phyloP scores from a whole-genome alignment of 2,113 vertebrate genomes.

The Noturus placidus region DNA sequence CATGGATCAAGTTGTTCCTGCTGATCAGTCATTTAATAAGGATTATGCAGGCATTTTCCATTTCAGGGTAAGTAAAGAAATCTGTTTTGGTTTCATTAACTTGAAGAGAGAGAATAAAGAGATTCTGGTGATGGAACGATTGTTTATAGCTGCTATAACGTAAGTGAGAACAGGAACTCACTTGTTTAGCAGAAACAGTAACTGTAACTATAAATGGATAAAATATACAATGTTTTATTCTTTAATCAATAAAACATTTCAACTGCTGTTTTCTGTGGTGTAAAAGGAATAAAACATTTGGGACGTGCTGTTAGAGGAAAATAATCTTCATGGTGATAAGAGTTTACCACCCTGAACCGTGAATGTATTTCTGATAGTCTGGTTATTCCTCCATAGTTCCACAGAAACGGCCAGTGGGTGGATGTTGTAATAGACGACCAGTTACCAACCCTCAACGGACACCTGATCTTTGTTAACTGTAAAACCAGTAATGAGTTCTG shows the following conservation, averaged over 20 bases:
- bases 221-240: background rate
- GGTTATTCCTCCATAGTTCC: slow-evolving; percentile 61
- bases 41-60: slow-evolving; percentile 71
- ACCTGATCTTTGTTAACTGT: slow-evolving; percentile 67
- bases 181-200: too few species aligned
- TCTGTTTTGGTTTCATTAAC: too few species aligned
- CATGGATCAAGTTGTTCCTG: slow-evolving; percentile 57
- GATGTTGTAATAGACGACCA: slow-evolving; percentile 74
- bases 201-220: background rate
- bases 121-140: background rate
- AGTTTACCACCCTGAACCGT: slow-evolving; percentile 53
- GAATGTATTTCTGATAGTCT: slow-evolving; percentile 59
- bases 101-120: background rate
- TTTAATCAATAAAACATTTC: background rate
- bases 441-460: slow-evolving; percentile 66
- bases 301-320: background rate
- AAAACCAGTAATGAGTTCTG: slow-evolving; percentile 69
- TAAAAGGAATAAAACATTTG: background rate
- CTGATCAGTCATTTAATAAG: slow-evolving; percentile 59
- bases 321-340: background rate
- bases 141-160: background rate
- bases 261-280: background rate
- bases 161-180: too few species aligned
- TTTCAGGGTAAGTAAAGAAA: slow-evolving; percentile 63
- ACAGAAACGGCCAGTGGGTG: slow-evolving; percentile 72